Evolutionary conservation across 2,888 invertebrate species (phyloP), one percentile per base, ranked within the genome.

Genomic region (Catocala fraxini): DNA sequence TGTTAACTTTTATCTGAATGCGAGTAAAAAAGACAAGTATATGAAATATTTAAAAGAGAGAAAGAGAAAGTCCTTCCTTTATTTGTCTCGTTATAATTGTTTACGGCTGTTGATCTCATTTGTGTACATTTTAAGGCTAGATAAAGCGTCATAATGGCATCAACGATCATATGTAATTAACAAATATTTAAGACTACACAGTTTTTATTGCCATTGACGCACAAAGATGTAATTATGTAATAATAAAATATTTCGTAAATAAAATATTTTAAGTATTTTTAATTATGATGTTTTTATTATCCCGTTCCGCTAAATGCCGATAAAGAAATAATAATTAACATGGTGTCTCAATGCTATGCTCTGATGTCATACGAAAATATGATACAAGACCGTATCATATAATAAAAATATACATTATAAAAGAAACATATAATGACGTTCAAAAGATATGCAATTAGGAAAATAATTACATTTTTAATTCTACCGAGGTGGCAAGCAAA

Each of bases 61-160:
- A 11, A 42, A 5, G 11, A 42, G 0, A 11, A 42, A 42, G 5
- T 42, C n/a, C 42, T 42, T 51, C 45, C 45, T 45, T 33, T 15
- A 49, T 1, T 53, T 48, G 59, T 59, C 11, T 42, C 42, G 56
- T 48, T 34, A 45, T 57, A 66, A 60, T 7, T 39, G 5, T 71
- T 56, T 75, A 77, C 49, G 63, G 76, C 59, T 71, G 75, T 84
- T 86, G 88, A 88, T 88, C 88, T 88, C 88, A 87, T 75, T 69
- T 72, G 70, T 79, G 71, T 80, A 77, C 63, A 76, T 62, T 63
- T 56, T 59, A 56, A 41, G 35, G 48, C 4, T 46, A 45, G 5
- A 41, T 35, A 25, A 51, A 47, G 42, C 43, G 57, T 54, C 48
- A 43, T 6, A 52, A 33, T n/a, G 13, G 33, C 39, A 43, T 57